Conservation (phyloP, 2,113 vertebrate genomes). For the Neogobius melanostomus region DNA sequence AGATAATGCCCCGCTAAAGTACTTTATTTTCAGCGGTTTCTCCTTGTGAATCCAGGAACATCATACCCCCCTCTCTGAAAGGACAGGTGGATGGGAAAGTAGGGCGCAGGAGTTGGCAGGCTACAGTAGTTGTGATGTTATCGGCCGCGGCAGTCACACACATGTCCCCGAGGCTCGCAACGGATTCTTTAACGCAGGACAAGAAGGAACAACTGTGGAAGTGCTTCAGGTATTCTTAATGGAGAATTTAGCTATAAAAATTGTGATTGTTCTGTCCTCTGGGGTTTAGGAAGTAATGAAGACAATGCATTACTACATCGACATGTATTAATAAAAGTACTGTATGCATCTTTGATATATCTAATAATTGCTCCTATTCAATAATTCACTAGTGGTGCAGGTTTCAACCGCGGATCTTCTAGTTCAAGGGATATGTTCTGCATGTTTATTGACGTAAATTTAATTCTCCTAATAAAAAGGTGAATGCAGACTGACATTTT, state of each 20-base stretch:
- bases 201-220: conserved; percentile 38
- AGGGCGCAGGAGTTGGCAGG: conserved; percentile 64
- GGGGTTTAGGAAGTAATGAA: background rate
- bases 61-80: conserved; percentile 19
- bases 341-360: too few species aligned
- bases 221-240: conserved; percentile 22
- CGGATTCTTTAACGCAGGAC: conserved; percentile 47
- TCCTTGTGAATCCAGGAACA: conserved; percentile 31
- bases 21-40: conserved; percentile 6
- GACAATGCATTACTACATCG: background rate
- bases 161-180: conserved; percentile 36
- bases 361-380: too few species aligned
- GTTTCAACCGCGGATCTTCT: too few species aligned
- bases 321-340: background rate
- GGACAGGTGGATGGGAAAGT: conserved; percentile 61
- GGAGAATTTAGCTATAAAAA: conserved; percentile 7
- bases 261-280: background rate
- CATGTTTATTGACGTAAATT: too few species aligned
- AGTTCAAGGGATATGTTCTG: too few species aligned
- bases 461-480: too few species aligned
- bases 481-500: too few species aligned
- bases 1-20: background rate
- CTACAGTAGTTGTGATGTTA: conserved; percentile 58
- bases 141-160: conserved; percentile 54
- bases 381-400: too few species aligned